Percentiles rank a stretch among this genome's conserved stretches.
These are phyloP conservation scores for Theristicus caerulescens DNA, from an alignment of 2,113 vertebrate species.

Conservation along the genomic window DNA sequence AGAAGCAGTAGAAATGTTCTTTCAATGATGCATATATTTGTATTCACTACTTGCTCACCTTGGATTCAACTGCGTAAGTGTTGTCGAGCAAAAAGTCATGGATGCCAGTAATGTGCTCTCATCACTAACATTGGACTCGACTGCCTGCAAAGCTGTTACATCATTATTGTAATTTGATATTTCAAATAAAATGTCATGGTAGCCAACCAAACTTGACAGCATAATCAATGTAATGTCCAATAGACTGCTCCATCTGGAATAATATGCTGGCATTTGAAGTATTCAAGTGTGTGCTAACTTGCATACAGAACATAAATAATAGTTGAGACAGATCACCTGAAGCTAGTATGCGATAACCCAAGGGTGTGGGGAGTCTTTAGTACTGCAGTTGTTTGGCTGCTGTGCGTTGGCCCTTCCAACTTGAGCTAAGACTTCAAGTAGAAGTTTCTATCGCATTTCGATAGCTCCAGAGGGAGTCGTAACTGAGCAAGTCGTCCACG, in stretches of 20 bases:
- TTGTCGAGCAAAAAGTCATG: neutral
- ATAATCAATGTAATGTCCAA: too few species aligned
- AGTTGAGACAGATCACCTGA: neutral
- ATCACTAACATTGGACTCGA: neutral
- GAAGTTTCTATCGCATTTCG: neutral
- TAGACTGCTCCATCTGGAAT: neutral
- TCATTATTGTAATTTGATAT: neutral
- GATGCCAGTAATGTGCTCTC: neutral
- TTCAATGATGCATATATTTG: neutral
- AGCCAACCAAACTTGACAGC: neutral
- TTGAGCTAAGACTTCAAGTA: neutral
- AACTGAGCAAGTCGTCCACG: neutral
- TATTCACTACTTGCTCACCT: neutral
- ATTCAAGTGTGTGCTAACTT: neutral
- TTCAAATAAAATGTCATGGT: neutral
- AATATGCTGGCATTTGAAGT: neutral
- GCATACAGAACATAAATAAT: neutral
- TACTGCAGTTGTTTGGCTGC: neutral
- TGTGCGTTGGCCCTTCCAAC: neutral
- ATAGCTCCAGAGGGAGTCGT: neutral
- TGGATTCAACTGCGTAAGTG: fast-evolving
- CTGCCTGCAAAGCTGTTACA: neutral
- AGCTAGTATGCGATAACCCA: fast-evolving
- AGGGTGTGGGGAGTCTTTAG: neutral
- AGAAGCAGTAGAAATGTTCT: neutral